phyloP scores from a whole-genome alignment of 2,888 invertebrate species.

The Myopa tessellatipennis region DNA sequence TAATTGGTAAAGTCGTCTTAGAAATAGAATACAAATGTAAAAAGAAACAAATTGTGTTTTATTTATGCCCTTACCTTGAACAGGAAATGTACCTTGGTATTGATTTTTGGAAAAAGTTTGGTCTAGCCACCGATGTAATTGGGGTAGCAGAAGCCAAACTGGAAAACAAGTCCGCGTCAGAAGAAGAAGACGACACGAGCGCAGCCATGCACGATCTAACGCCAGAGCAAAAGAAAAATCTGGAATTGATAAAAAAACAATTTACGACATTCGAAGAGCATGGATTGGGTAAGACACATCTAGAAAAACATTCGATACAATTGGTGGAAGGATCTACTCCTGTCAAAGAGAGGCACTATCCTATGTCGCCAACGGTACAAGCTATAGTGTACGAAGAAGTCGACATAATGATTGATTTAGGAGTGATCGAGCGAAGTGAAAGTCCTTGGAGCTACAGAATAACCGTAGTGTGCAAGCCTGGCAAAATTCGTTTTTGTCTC shows the following conservation, averaged over 20 bases:
- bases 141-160: background rate
- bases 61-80: background rate
- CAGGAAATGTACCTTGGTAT: background rate
- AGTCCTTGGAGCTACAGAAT: too few species aligned
- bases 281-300: background rate
- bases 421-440: too few species aligned
- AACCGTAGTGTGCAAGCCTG: too few species aligned
- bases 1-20: background rate
- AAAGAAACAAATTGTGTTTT: background rate
- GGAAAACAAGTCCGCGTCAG: background rate
- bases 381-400: too few species aligned
- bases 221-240: background rate
- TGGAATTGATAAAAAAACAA: background rate
- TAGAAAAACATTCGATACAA: constrained; percentile 30
- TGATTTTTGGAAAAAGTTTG: background rate
- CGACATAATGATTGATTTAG: too few species aligned
- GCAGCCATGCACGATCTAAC: background rate
- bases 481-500: too few species aligned
- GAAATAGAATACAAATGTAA: background rate
- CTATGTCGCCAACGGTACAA: too few species aligned
- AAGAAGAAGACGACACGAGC: background rate
- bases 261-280: background rate
- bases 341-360: too few species aligned
- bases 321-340: too few species aligned
- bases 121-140: background rate